These are phyloP conservation scores for Drosophila burlai DNA, from an alignment of 1,140 invertebrate species.

Conservation along the genomic window DNA sequence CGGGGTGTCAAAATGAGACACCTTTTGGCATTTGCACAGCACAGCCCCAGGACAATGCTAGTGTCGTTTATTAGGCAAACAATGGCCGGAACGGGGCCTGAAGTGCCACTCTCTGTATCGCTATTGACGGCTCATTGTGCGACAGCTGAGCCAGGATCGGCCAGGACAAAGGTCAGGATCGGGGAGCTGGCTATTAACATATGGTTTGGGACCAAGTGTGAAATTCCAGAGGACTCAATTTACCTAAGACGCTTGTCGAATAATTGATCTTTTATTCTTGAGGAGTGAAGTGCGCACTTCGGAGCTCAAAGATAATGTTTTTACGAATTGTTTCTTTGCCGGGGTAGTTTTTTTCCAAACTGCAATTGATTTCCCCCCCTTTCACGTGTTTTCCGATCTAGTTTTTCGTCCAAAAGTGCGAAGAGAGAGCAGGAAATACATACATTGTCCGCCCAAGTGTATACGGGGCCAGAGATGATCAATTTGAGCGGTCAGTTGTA, in stretches of 20 bases:
- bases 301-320: neutral
- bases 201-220: slow-evolving; percentile 54
- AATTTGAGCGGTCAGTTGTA: slow-evolving; percentile 18
- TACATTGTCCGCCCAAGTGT: slow-evolving; percentile 25
- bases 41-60: slow-evolving; percentile 64
- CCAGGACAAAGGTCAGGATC: slow-evolving; percentile 10
- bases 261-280: slow-evolving; percentile 27
- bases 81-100: slow-evolving; percentile 49
- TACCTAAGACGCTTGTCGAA: slow-evolving; percentile 30
- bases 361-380: slow-evolving; percentile 4
- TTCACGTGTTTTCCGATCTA: neutral
- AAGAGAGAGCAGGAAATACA: slow-evolving; percentile 19
- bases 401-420: neutral
- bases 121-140: slow-evolving; percentile 51
- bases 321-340: neutral
- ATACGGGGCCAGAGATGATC: slow-evolving; percentile 26
- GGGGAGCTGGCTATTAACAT: slow-evolving; percentile 61
- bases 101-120: slow-evolving; percentile 53
- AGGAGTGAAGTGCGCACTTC: slow-evolving; percentile 1
- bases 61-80: slow-evolving; percentile 74
- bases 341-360: neutral
- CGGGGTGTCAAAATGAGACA: slow-evolving; percentile 66
- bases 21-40: slow-evolving; percentile 77
- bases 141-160: slow-evolving; percentile 62
- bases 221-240: slow-evolving; percentile 30